These are phyloP conservation scores for Otolemur garnettii DNA, from an alignment of 2,113 vertebrate genomes.

Conservation along the genomic window DNA sequence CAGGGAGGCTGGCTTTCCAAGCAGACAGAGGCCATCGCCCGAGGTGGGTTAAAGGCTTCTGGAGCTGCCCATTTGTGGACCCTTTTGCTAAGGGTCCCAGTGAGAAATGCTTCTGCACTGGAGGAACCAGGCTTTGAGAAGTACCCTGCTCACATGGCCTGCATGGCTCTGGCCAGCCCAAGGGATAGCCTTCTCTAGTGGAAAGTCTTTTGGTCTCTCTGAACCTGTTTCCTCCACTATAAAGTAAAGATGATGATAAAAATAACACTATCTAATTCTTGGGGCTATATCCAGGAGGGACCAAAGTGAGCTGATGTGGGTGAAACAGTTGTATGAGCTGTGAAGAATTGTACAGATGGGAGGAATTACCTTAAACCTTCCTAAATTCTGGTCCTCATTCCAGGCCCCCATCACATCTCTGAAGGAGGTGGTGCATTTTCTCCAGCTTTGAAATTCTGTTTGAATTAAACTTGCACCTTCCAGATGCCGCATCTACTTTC, in stretches of 20 bases:
- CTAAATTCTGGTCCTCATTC: neutral
- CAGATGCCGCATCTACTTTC: neutral
- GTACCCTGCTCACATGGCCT: neutral
- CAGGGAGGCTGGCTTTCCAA: neutral
- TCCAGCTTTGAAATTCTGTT: slow-evolving; percentile 41
- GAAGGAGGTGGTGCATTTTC: neutral
- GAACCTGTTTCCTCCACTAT: neutral
- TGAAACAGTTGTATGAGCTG: neutral
- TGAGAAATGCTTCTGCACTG: neutral
- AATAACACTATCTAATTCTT: neutral
- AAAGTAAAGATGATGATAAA: neutral
- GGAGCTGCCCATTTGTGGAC: neutral
- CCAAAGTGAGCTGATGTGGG: neutral
- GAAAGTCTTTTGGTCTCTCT: slow-evolving; percentile 37
- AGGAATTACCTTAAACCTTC: neutral
- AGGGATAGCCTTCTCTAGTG: neutral
- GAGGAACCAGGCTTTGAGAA: neutral
- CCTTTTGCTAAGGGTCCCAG: neutral
- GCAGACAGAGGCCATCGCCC: neutral
- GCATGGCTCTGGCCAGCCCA: neutral
- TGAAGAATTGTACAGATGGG: neutral
- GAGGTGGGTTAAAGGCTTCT: neutral
- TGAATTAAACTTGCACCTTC: slow-evolving; percentile 31
- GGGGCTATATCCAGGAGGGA: neutral
- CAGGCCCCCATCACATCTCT: neutral